Base-by-base conservation (phyloP, 2,888 invertebrate species). In the Orthosia gracilis region DNA sequence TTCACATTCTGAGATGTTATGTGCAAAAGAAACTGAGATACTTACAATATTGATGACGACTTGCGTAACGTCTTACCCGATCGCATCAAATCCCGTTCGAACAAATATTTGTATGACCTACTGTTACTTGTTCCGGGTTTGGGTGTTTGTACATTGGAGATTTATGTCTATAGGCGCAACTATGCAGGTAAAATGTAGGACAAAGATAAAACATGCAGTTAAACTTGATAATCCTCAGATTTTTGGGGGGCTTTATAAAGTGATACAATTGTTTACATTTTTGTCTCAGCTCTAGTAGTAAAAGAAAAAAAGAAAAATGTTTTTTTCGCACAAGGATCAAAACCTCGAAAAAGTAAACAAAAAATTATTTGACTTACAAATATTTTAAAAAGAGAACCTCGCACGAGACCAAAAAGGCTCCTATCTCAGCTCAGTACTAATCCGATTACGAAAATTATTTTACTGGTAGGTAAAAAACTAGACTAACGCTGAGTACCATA, bases 61-160 rank as follows among this genome's bases (percentile, higher is more conserved):
- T 80, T 81, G 52, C 52, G 40, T 31, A 62, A 81, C 49, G 2
- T 9, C 18, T 55, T 15, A 55, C 65, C 54, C 49, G 50, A 65
- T 52, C n/a, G 54, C 52, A 57, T 66, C 26, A 3, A 57, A 67
- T 76, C 52, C 62, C 82, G 76, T 54, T 47, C 52, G 67, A 54
- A 62, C 47, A 62, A 76, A 81, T 78, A 57, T 78, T 78, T 81
- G 82, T 81, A 57, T 57, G 76, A 54, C 57, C 76, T 13, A 76
- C 76, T 78, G 55, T 13, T 49, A 52, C 15, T 47, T 40, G 76
- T 78, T 81, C 76, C 78, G 81, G 61, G 47, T 67, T 67, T 17
- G 40, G 9, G 26, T 81, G 76, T 81, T 61, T 66, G 40, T 57
- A 26, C 18, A 26, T 23, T 76, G 15, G 4, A 62, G 55, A 57